A percentile compares a stretch with the other conserved stretches of the same genome.
Conservation (phyloP, 1,140 invertebrate genomes). For the Neodiprion lecontei region DNA sequence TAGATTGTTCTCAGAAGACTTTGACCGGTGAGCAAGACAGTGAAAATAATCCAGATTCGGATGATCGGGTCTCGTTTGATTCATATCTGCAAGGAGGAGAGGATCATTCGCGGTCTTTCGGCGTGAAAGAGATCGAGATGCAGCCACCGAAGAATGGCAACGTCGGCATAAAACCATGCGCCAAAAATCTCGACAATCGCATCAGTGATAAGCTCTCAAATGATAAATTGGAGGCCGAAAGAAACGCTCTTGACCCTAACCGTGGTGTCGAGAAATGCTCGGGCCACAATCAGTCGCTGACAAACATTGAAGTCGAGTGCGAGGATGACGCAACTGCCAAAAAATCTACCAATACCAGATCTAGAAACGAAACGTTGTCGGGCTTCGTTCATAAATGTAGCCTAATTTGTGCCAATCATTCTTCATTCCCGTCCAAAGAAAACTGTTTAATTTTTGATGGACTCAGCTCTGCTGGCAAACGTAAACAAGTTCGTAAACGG, state of each 20-base stretch:
- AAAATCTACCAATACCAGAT: neutral
- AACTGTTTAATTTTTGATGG: slow-evolving; percentile 3
- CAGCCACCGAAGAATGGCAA: too few species aligned
- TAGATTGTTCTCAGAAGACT: too few species aligned
- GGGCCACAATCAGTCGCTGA: neutral
- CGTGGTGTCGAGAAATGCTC: too few species aligned
- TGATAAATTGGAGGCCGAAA: neutral
- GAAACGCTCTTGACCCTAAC: too few species aligned
- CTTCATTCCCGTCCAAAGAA: neutral
- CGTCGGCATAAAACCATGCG: too few species aligned
- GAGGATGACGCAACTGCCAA: neutral
- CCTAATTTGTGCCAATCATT: neutral
- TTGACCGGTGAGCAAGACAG: too few species aligned
- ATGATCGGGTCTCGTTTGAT: neutral
- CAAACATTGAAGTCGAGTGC: neutral
- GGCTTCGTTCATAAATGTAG: too few species aligned
- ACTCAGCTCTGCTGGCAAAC: neutral
- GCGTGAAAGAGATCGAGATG: too few species aligned
- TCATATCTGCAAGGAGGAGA: neutral
- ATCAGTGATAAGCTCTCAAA: neutral
- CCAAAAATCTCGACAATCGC: too few species aligned
- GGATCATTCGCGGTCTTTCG: neutral
- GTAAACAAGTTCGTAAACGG: neutral
- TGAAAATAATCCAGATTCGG: too few species aligned
- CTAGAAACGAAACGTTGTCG: neutral